Conservation (phyloP, 2,888 invertebrate genomes). For the Toxonevra muliebris region DNA sequence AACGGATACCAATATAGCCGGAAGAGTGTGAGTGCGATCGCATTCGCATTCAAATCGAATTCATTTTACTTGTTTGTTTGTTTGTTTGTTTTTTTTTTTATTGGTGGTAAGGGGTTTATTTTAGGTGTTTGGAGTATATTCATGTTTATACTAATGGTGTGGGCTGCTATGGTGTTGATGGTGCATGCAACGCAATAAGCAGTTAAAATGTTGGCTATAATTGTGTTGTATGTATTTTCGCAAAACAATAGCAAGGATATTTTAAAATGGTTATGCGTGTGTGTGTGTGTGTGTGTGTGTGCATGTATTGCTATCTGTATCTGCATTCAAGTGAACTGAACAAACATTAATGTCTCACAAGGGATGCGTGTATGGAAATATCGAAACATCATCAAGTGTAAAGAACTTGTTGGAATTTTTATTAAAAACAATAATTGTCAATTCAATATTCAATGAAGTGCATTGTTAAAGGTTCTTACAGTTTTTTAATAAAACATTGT, state of each 20-base stretch:
- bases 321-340: slow-evolving; percentile 2
- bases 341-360: slow-evolving; percentile 6
- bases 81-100: neutral
- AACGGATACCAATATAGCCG: no score
- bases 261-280: no score
- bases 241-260: no score
- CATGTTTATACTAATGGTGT: neutral
- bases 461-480: no score
- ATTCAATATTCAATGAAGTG: no score
- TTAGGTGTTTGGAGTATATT: neutral
- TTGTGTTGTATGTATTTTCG: neutral
- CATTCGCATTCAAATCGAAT: slow-evolving; percentile 52
- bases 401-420: no score
- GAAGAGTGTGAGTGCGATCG: neutral
- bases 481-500: no score
- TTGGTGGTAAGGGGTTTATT: slow-evolving; percentile 24
- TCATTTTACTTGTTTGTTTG: slow-evolving; percentile 41
- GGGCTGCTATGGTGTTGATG: neutral
- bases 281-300: neutral
- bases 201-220: slow-evolving; percentile 55
- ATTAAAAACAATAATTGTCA: no score
- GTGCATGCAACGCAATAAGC: slow-evolving; percentile 53
- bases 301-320: neutral
- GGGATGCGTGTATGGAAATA: slow-evolving; percentile 6
- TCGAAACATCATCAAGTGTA: no score